Evolutionary conservation across 2,113 vertebrate genomes (phyloP).

Genomic region (Erpornis zantholeuca): DNA sequence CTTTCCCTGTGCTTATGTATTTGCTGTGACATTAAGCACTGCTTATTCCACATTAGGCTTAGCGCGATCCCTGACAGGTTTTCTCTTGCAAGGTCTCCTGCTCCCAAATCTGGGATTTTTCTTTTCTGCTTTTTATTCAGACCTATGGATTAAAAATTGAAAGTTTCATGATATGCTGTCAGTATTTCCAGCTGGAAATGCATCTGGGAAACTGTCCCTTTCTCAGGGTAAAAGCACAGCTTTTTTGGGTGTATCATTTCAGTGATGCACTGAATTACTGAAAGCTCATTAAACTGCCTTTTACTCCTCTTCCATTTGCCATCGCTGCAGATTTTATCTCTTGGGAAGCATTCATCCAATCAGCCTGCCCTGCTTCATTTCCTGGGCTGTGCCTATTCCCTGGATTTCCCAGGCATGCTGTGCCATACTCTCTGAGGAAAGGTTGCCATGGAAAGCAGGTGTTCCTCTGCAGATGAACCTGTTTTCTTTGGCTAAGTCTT

Average conservation of each 20-base stretch:
- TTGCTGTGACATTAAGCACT: conserved; percentile 66
- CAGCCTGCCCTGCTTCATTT: neutral
- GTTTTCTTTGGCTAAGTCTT: neutral
- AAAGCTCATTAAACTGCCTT: conserved; percentile 26
- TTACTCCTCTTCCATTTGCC: neutral
- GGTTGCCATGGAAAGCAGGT: neutral
- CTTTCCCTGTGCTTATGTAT: conserved; percentile 37
- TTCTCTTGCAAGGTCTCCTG: conserved; percentile 34
- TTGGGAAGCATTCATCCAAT: neutral
- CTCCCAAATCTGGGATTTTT: conserved; percentile 47
- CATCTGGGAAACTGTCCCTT: neutral
- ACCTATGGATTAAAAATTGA: conserved; percentile 54
- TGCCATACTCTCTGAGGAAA: neutral
- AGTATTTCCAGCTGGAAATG: neutral
- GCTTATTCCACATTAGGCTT: conserved; percentile 62
- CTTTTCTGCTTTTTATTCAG: conserved; percentile 56
- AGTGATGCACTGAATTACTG: neutral
- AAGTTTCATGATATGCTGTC: neutral
- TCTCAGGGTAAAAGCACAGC: neutral
- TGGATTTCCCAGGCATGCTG: neutral
- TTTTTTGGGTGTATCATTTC: neutral
- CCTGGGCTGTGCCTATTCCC: neutral
- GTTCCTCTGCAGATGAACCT: neutral
- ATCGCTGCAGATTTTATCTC: conserved; percentile 7
- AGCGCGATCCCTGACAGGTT: conserved; percentile 28